Evolutionary conservation across 1,140 invertebrate genomes (phyloP).

Genomic region (Periplaneta americana): DNA sequence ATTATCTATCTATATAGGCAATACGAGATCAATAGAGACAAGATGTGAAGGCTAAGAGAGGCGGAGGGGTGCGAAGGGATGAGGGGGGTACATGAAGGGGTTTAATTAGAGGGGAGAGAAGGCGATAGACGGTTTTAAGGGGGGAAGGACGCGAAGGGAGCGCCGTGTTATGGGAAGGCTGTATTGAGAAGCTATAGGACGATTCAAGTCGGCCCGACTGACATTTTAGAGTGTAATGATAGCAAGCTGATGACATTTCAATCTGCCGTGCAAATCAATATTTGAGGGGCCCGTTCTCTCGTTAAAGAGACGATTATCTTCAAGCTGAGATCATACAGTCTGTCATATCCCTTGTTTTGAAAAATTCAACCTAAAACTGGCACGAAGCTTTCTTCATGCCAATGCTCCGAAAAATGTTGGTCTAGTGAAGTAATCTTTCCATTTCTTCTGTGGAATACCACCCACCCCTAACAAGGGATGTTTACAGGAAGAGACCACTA

Average conservation of each 20-base stretch:
- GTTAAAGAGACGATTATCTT: too few relatives aligned
- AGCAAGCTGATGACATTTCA: not conserved
- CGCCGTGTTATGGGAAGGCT: not conserved
- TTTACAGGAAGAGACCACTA: too few relatives aligned
- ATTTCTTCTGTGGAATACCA: too few relatives aligned
- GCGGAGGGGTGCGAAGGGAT: not conserved
- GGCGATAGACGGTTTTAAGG: not conserved
- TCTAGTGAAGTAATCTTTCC: too few relatives aligned
- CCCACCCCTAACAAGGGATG: too few relatives aligned
- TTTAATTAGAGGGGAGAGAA: conserved; percentile 12
- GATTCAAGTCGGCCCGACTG: not conserved
- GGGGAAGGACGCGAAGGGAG: not conserved
- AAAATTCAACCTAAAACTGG: too few relatives aligned
- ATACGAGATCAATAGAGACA: conserved; percentile 17
- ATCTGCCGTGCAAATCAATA: not conserved
- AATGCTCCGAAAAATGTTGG: too few relatives aligned
- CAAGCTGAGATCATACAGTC: too few relatives aligned
- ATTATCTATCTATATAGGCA: conserved; percentile 17
- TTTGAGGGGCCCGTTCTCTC: too few relatives aligned
- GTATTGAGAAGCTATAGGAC: not conserved
- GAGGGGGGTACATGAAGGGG: not conserved
- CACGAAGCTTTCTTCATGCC: too few relatives aligned
- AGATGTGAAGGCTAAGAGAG: conserved; percentile 12
- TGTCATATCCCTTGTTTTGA: too few relatives aligned
- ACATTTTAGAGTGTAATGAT: not conserved